Evolutionary conservation across 2,888 invertebrate species (phyloP).

Genomic region (Crepidodera aurea): DNA sequence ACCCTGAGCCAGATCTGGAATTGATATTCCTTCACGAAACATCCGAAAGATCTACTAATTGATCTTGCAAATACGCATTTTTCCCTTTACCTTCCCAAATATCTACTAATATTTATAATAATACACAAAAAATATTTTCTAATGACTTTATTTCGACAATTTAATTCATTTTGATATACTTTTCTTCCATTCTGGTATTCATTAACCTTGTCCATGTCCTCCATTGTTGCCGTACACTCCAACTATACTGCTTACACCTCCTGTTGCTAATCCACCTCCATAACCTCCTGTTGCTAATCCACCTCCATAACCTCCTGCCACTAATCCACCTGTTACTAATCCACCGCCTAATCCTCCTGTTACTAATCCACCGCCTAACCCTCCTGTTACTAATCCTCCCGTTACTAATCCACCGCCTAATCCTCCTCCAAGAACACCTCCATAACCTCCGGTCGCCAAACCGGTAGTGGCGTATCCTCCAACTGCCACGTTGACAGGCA

Average conservation of each 20-base stretch:
- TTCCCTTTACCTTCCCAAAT: too few relatives aligned
- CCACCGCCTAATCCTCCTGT: too few relatives aligned
- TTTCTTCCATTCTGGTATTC: neutral
- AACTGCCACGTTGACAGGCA: conserved; percentile 3
- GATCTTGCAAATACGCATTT: too few relatives aligned
- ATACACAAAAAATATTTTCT: neutral
- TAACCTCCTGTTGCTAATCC: neutral
- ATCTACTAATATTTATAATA: too few relatives aligned
- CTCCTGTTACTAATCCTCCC: too few relatives aligned
- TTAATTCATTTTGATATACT: neutral
- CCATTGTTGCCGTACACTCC: neutral
- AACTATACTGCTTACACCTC: neutral
- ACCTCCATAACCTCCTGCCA: neutral
- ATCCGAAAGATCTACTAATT: too few relatives aligned
- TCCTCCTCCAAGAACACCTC: neutral
- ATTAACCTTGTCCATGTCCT: neutral
- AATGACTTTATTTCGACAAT: neutral
- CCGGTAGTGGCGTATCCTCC: neutral
- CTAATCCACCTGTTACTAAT: neutral
- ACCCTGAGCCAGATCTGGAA: too few relatives aligned
- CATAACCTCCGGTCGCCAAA: neutral
- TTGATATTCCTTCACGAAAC: too few relatives aligned
- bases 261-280: neutral
- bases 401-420: neutral
- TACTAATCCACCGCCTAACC: too few relatives aligned